phyloP scores from a whole-genome alignment of 2,113 vertebrate species.

The Felis catus region F.catus_Fca126_mat1.0 CM031418.1:111803001-111803500 shows the following conservation, averaged over 20 bases:
- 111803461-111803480: not conserved
- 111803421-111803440: not conserved
- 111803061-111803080: not conserved
- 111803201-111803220: not conserved
- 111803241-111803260: not conserved
- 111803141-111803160: not conserved
- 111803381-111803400: not conserved
- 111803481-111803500: not conserved
- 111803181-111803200: not conserved
- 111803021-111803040: not conserved
- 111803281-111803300: not conserved
- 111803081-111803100: not conserved
- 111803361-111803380: constrained; percentile 22
- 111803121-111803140: not conserved
- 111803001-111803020: not conserved
- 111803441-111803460: not conserved
- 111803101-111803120: not conserved
- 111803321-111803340: not conserved
- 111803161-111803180: not conserved
- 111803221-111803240: not conserved
- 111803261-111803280: constrained; percentile 1
- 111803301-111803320: not conserved
- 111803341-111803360: constrained; percentile 2
- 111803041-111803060: constrained; percentile 47
- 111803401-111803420: constrained; percentile 3